Base-by-base conservation (phyloP, 2,888 invertebrate species). In the Drosophila helvetica region DNA sequence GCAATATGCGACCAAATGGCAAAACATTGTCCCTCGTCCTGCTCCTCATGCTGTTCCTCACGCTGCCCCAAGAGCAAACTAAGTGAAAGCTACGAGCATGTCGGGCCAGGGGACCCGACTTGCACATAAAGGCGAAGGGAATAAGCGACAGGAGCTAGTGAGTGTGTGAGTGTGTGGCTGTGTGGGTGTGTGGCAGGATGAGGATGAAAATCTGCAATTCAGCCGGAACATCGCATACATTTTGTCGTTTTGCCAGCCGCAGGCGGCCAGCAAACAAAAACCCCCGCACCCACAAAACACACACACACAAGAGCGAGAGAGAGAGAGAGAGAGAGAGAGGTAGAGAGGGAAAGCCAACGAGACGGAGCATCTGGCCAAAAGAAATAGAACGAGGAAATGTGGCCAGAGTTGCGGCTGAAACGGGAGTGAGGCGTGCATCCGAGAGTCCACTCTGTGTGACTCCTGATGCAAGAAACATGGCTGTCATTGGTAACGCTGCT, bases 181-280 rank as follows among this genome's bases (percentile, higher is more conserved):
- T 42, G 53, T 45, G 52, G 53, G 53, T 78, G 58, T 48, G 50
- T 46, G 12, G 17, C 48, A 27, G 46, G 19, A n/a, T 55, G 58
- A 54, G 74, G 65, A 69, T 51, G 73, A 47, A 76, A 79, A 86
- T 79, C 83, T 80, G 64, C 88, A 78, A 82, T 86, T 83, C 82
- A 83, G 69, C 61, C 80, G 83, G 86, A 87, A 76, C 86, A 79
- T 38, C 64, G 67, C 86, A 83, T 77, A 77, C 80, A 85, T 87
- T 82, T 85, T 77, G 88, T 85, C 65, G 75, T 65, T 75, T 81
- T 65, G 38, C 55, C 68, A 59, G 75, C 82, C 82, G 63, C 68
- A 54, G 67, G 85, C 71, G 52, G 52, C 58, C 58, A 68, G 56
- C 64, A 68, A 64, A 73, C 77, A 58, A 66, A 77, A 64, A 62